These are phyloP conservation scores for Oreocharis arfaki DNA, from an alignment of 2,113 vertebrate genomes.

Conservation along the genomic window DNA sequence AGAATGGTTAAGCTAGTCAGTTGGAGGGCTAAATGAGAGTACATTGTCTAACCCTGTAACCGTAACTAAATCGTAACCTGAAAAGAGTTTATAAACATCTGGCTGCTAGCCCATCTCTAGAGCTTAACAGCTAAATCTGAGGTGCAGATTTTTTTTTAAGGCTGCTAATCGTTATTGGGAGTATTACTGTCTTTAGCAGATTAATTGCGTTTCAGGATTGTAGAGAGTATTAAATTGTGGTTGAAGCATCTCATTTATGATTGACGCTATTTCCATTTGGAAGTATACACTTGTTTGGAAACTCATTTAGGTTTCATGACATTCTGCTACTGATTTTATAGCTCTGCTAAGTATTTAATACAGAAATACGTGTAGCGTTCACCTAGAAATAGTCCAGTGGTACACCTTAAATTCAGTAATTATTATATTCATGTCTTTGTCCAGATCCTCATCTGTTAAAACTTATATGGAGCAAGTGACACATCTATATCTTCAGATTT, in stretches of 20 bases:
- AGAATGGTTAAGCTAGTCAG: slow-evolving; percentile 65
- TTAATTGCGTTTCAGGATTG: not conserved
- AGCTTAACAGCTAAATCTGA: slow-evolving; percentile 36
- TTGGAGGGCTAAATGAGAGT: slow-evolving; percentile 61
- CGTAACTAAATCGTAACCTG: slow-evolving; percentile 66
- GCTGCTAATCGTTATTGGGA: not conserved
- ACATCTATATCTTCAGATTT: not conserved
- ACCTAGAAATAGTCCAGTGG: not conserved
- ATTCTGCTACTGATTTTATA: not conserved
- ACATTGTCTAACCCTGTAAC: slow-evolving; percentile 65
- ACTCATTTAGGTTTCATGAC: not conserved
- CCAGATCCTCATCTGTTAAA: not conserved
- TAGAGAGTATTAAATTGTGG: not conserved
- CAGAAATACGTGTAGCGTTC: too few species aligned
- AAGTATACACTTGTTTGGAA: not conserved
- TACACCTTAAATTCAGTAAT: not conserved
- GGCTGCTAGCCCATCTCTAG: slow-evolving; percentile 27
- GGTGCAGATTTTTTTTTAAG: not conserved
- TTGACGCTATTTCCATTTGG: not conserved
- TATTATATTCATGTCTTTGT: not conserved
- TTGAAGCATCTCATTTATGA: not conserved
- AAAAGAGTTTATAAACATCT: slow-evolving; percentile 69
- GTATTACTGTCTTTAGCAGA: not conserved
- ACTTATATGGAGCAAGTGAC: not conserved
- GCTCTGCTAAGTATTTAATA: not conserved